Conservation (phyloP, 1,140 invertebrate genomes). For the Saccostrea glomerata region DNA sequence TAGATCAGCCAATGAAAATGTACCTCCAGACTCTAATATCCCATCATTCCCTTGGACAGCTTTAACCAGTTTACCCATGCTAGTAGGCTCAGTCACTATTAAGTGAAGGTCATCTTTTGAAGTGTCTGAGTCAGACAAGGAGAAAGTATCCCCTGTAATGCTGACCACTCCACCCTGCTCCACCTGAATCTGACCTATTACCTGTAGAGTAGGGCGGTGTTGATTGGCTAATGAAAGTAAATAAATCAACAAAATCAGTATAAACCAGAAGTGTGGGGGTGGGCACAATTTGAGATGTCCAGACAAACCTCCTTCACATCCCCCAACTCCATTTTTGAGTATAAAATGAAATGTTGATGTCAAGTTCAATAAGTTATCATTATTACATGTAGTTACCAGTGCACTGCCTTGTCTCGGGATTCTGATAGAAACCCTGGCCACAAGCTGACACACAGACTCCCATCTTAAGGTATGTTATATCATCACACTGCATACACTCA, state of each 20-base stretch:
- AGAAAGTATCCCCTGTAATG: slow-evolving; percentile 53
- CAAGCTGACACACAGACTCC: slow-evolving; percentile 60
- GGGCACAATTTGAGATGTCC: too few relatives aligned
- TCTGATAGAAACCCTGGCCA: slow-evolving; percentile 53
- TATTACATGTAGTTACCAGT: slow-evolving; percentile 55
- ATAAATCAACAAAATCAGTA: neutral
- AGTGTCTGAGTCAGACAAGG: slow-evolving; percentile 61
- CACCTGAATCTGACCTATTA: slow-evolving; percentile 56
- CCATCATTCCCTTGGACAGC: slow-evolving; percentile 55
- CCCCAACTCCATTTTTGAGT: neutral
- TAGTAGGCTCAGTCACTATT: slow-evolving; percentile 50
- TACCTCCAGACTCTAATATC: slow-evolving; percentile 54
- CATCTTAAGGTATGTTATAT: slow-evolving; percentile 53
- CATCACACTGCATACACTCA: slow-evolving; percentile 61
- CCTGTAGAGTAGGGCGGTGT: slow-evolving; percentile 51
- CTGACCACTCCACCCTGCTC: slow-evolving; percentile 45
- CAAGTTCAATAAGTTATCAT: neutral
- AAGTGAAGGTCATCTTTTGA: slow-evolving; percentile 50
- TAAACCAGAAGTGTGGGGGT: too few relatives aligned
- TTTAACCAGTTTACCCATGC: slow-evolving; percentile 61
- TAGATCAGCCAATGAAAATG: slow-evolving; percentile 59
- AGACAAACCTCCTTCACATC: too few relatives aligned
- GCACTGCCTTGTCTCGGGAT: slow-evolving; percentile 54
- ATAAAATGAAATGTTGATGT: neutral
- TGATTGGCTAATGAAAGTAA: slow-evolving; percentile 52